Percentiles rank a stretch among this genome's conserved stretches.
Evolutionary conservation across 2,113 vertebrate species (phyloP).

Genomic region (Glaucomys volans): DNA sequence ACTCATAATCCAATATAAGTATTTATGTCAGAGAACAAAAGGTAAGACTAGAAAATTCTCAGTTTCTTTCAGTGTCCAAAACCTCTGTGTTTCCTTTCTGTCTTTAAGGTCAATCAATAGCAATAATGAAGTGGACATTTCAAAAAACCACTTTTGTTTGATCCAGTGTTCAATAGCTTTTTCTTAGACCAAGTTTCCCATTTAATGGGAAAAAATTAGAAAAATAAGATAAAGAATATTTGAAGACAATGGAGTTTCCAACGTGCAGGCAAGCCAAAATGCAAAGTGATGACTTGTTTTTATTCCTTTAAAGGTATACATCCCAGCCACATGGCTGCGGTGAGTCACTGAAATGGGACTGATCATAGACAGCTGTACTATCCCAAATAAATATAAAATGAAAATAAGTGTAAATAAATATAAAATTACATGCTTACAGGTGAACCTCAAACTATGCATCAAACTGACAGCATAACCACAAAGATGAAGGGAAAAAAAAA

Average conservation of each 20-base stretch:
- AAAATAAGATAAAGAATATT: background rate
- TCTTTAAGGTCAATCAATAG: background rate
- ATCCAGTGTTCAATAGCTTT: background rate
- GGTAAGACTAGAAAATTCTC: background rate
- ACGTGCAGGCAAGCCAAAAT: background rate
- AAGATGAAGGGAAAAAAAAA: background rate
- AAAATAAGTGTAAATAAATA: no score
- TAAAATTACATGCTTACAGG: background rate
- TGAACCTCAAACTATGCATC: background rate
- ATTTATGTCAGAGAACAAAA: background rate
- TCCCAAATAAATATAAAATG: background rate
- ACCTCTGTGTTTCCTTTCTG: background rate
- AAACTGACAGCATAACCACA: background rate
- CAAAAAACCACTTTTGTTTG: conserved; percentile 5
- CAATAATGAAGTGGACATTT: background rate
- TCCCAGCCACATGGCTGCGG: background rate
- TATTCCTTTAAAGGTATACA: background rate
- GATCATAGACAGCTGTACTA: background rate
- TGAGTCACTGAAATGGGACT: background rate
- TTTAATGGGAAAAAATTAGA: background rate
- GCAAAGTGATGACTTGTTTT: background rate
- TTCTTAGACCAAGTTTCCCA: background rate
- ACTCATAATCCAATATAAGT: background rate
- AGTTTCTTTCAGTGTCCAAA: background rate
- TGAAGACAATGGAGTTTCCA: background rate